Base-by-base conservation (phyloP, 2,888 invertebrate genomes). In the Scaeva pyrastri region DNA sequence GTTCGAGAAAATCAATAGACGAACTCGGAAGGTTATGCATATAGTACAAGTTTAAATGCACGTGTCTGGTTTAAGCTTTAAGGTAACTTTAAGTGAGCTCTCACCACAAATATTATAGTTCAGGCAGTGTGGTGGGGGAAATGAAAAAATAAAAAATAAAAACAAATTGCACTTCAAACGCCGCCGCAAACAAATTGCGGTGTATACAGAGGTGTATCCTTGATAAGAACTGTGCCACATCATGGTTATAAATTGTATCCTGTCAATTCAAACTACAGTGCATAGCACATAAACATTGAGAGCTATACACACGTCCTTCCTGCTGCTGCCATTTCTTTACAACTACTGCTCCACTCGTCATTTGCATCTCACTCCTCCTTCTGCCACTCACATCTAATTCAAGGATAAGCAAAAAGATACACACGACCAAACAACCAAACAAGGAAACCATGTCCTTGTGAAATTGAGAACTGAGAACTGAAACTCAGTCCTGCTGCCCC, bases 381-480 rank as follows among this genome's bases (percentile, higher is more conserved):
- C 36, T 7, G 7, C 0, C 36, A 14, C 80, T 72, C 76, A 80
- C 72, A 85, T 85, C 66, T 81, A 80, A 81, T 76, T 85, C 85
- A 85, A 85, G 85, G 86, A 86, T 81, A 86, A 71, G 77, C 82
- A 43, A 66, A 82, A 82, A 78, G 73, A 74, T 70, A 82, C 77
- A 78, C 76, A 80, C 84, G 50, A 62, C 62, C 43, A 58, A 43
- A 56, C 50, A 16, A 11, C 21, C 39, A 39, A 52, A 56, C 58
- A 62, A 62, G 11, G 43, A 66, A 66, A 68, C 52, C 39, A 52
- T 77, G 76, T 73, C 85, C 81, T 85, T 85, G 76, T 21, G 50
- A 68, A 68, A 60, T 71, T 31, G 41, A 68, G 73, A 62, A 60
- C 75, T 31, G 41, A 68, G 73, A 62, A 77, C 81, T 66, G 31